phyloP scores from a whole-genome alignment of 1,140 invertebrate genomes.

The Hyphantria cunea region DNA sequence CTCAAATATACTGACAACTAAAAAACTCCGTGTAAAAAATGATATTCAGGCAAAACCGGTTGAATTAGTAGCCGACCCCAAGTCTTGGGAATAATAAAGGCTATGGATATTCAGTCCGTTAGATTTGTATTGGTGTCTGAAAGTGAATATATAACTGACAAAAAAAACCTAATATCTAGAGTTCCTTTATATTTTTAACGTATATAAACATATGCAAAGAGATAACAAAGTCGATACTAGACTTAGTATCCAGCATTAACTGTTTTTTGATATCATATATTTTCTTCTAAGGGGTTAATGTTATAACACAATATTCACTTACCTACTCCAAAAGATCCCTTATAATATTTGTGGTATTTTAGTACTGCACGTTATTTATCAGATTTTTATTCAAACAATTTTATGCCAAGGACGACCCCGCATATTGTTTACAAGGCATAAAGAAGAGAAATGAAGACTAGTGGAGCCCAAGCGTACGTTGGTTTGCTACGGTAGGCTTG shows the following conservation, averaged over 20 bases:
- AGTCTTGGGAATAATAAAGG: no score
- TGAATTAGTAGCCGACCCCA: no score
- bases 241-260: background rate
- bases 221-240: background rate
- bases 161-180: no score
- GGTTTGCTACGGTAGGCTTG: conserved; percentile 32
- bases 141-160: no score
- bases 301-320: background rate
- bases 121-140: no score
- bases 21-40: no score
- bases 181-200: no score
- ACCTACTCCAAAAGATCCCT: background rate
- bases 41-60: no score
- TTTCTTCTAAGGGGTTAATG: background rate
- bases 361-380: conserved; percentile 12
- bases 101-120: no score
- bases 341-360: no score
- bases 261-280: conserved; percentile 2
- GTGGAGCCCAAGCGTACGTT: conserved; percentile 37
- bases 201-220: no score
- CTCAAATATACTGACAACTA: no score
- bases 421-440: conserved; percentile 46
- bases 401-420: conserved; percentile 29
- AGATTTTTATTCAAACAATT: conserved; percentile 41
- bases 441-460: conserved; percentile 42